phyloP scores from a whole-genome alignment of 2,797 vertebrate genomes.

The Smutsia temminckii region DNA sequence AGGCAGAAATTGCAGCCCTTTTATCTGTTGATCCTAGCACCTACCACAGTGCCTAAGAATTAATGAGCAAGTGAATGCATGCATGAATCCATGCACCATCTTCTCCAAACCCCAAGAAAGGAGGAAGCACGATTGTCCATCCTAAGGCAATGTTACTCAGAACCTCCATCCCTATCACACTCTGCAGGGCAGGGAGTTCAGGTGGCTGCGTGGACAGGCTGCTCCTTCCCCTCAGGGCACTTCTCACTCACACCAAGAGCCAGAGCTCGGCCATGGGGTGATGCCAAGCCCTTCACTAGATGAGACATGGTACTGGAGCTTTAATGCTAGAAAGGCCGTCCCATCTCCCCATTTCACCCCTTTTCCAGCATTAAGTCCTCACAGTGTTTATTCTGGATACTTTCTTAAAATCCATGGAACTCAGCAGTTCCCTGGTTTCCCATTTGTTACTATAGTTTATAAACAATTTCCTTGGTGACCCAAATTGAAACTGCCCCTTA shows the following conservation, averaged over 20 bases:
- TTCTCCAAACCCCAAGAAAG: neutral
- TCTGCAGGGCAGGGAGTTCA: rapidly evolving
- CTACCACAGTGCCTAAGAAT: neutral
- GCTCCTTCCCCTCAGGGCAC: neutral
- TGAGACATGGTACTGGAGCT: neutral
- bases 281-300: neutral
- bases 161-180: neutral
- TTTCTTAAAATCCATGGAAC: neutral
- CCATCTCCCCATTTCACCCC: neutral
- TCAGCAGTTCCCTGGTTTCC: neutral
- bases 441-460: neutral
- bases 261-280: neutral
- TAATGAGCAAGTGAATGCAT: neutral
- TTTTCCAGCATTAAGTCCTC: neutral
- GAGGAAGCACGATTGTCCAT: neutral
- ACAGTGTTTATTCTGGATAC: neutral
- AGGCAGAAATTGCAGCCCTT: neutral
- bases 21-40: neutral
- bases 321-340: neutral
- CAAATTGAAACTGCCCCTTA: neutral
- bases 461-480: neutral
- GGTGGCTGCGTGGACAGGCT: rapidly evolving
- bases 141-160: neutral
- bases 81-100: neutral
- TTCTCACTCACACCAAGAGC: neutral